Evolutionary conservation across 2,888 invertebrate species (phyloP).

Genomic region (Apodemia mormo): DNA sequence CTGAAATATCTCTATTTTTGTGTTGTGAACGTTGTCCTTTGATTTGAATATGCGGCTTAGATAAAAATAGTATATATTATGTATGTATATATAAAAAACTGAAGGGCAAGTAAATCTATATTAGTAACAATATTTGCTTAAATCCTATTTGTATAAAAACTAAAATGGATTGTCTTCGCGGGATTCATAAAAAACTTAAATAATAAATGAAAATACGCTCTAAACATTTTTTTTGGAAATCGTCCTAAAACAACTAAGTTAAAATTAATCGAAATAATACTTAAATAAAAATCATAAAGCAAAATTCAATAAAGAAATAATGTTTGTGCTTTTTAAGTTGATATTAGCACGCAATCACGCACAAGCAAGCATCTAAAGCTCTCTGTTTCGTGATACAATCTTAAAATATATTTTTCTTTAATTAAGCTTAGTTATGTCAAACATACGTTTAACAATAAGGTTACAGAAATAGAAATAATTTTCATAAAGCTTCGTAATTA

Average conservation of each 20-base stretch:
- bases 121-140: no score
- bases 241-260: not conserved
- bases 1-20: not conserved
- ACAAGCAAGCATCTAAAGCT: not conserved
- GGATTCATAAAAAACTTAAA: no score
- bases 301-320: not conserved
- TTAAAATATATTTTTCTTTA: slow-evolving; percentile 11
- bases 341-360: slow-evolving; percentile 10
- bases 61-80: no score
- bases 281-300: not conserved
- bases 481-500: not conserved
- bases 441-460: slow-evolving; percentile 1
- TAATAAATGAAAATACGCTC: no score
- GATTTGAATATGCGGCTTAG: not conserved
- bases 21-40: no score
- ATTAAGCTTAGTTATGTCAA: slow-evolving; percentile 9
- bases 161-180: no score
- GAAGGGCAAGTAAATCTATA: no score
- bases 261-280: not conserved
- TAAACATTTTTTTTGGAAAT: no score
- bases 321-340: not conserved
- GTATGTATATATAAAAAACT: no score
- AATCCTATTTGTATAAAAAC: no score
- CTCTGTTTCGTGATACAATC: slow-evolving; percentile 5
- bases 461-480: slow-evolving; percentile 4